Evolutionary conservation across 1,140 invertebrate genomes (phyloP).

Genomic region (Adelges cooleyi): DNA sequence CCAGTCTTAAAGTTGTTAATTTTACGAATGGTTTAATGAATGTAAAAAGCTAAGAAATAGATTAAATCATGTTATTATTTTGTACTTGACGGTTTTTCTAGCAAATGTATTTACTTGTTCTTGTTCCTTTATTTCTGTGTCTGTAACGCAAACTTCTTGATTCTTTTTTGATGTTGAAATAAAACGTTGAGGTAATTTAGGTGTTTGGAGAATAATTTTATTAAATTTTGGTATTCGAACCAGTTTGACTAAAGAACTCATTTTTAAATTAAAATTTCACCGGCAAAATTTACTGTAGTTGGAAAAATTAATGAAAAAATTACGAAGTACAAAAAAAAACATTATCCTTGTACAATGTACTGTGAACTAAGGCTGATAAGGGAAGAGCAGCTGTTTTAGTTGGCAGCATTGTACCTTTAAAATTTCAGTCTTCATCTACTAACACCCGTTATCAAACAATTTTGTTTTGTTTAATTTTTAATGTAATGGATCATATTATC

Average conservation of each 20-base stretch:
- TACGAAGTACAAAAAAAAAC: too few species aligned
- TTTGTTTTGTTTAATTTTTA: constrained; percentile 12
- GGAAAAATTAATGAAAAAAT: too few species aligned
- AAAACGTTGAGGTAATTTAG: background rate
- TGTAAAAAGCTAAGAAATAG: too few species aligned
- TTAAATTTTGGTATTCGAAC: background rate
- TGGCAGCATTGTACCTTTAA: background rate
- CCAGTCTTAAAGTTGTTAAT: too few species aligned
- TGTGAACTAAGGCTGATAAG: too few species aligned
- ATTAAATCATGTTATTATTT: too few species aligned
- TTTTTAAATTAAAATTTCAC: background rate
- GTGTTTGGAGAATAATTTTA: background rate
- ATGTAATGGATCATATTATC: too few species aligned
- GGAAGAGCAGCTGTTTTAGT: background rate
- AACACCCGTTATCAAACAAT: constrained; percentile 5
- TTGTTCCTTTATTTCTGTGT: constrained; percentile 1
- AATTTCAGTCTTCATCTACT: too few species aligned
- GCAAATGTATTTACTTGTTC: constrained; percentile 23
- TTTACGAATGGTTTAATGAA: too few species aligned
- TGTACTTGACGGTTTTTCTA: too few species aligned
- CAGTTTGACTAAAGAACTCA: constrained; percentile 7
- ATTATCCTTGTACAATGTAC: too few species aligned
- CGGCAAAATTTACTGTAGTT: too few species aligned
- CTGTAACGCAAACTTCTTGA: constrained; percentile 16
- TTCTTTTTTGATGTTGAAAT: constrained; percentile 16